phyloP scores from a whole-genome alignment of 2,888 invertebrate genomes.

The Aquatica leii region DNA sequence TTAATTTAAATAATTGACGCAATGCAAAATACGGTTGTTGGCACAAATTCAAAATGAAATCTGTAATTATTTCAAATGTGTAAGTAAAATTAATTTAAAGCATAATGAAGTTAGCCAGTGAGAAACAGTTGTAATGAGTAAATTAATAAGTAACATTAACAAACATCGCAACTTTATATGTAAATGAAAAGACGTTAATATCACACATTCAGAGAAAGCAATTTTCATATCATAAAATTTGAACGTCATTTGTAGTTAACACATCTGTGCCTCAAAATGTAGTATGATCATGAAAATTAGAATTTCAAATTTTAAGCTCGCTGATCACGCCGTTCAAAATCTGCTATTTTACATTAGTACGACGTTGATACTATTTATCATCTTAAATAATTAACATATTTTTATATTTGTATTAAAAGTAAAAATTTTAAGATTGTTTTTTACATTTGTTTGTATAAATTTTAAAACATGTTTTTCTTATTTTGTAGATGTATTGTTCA shows the following conservation, averaged over 20 bases:
- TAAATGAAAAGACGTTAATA: constrained; percentile 14
- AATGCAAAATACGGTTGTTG: too few relatives aligned
- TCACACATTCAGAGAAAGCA: constrained; percentile 9
- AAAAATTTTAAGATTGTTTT: too few relatives aligned
- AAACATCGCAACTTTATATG: neutral
- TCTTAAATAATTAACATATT: neutral
- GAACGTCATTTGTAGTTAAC: constrained; percentile 11
- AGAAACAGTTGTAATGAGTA: neutral
- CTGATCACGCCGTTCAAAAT: constrained; percentile 11
- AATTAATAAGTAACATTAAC: neutral
- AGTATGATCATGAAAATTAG: constrained; percentile 28
- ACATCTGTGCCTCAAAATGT: constrained; percentile 15
- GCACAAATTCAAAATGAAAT: too few relatives aligned
- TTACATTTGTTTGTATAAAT: neutral
- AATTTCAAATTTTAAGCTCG: constrained; percentile 37
- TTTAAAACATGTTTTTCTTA: neutral
- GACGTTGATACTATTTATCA: neutral
- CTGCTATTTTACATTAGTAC: constrained; percentile 7
- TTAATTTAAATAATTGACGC: too few relatives aligned
- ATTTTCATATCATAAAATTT: constrained; percentile 16
- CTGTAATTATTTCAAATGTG: too few relatives aligned
- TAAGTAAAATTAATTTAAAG: too few relatives aligned
- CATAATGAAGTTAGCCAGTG: neutral
- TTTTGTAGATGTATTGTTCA: neutral
- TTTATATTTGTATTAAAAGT: too few relatives aligned